Conservation (phyloP, 2,113 vertebrate genomes). For the Seriola quinqueradiata region DNA sequence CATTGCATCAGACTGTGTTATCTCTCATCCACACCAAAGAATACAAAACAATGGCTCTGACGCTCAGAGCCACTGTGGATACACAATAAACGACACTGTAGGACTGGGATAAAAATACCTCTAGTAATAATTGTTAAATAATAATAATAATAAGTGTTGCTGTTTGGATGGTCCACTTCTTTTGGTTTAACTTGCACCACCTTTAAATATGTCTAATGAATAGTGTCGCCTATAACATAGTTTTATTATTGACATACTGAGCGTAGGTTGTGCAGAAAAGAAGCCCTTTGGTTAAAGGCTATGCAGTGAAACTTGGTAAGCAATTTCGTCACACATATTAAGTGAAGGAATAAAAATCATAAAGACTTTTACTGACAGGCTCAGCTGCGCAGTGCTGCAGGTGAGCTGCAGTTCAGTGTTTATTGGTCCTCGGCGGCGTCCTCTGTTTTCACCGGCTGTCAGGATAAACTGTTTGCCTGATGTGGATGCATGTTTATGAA, state of each 20-base stretch:
- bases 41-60: slow-evolving; percentile 47
- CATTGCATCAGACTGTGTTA: slow-evolving; percentile 67
- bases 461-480: slow-evolving; percentile 68
- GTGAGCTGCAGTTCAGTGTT: slow-evolving; percentile 57
- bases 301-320: slow-evolving; percentile 45
- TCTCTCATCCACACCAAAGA: slow-evolving; percentile 45
- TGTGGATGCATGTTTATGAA: slow-evolving; percentile 71
- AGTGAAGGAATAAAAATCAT: slow-evolving; percentile 37
- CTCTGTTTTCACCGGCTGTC: slow-evolving; percentile 39
- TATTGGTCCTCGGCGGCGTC: slow-evolving; percentile 30
- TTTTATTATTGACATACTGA: slow-evolving; percentile 6
- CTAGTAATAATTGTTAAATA: background rate
- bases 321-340: slow-evolving; percentile 35
- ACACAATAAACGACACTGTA: background rate
- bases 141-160: background rate
- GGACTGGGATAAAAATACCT: background rate
- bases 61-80: background rate
- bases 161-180: background rate
- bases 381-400: slow-evolving; percentile 49
- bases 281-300: slow-evolving; percentile 10
- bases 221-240: background rate
- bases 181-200: background rate
- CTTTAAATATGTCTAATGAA: background rate
- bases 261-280: background rate
- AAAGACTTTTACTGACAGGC: slow-evolving; percentile 50